Base-by-base conservation (phyloP, 1,140 invertebrate genomes). In the Drosophila sechellia region DNA sequence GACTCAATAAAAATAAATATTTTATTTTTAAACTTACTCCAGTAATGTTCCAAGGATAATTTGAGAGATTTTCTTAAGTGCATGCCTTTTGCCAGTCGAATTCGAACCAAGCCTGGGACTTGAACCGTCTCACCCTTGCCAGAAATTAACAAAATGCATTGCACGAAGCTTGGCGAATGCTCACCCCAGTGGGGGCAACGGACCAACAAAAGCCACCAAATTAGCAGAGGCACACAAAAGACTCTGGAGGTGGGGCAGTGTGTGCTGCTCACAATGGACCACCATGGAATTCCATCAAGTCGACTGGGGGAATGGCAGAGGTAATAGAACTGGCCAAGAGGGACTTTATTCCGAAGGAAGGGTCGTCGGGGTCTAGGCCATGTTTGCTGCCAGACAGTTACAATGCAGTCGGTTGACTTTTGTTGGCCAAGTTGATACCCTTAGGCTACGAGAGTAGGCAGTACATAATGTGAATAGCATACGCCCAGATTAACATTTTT, bases 201-300 rank as follows among this genome's bases (percentile, higher is more conserved):
- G 42, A 42, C 59, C 79, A 89, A 77, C 84, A 89, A 83, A 84
- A 73, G 79, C 84, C 79, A 66, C 72, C 84, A 87, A 89, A 84
- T 89, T 89, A 89, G 83, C 83, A 79, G 84, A 60, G 50, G 70
- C 59, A 84, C 79, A 83, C 58, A 87, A 63, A 65, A 52, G 73
- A 37, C 71, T 25, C 60, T 34, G 10, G 60, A 77, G 54, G 42
- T 54, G 53, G 48, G 46, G 63, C 50, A 12, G 43, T 42, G 43
- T 46, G 48, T 45, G 65, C 15, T 20, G 50, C 50, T 42, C 54
- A 87, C 74, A 85, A 85, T 75, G 69, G 63, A 58, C 52, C 64
- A 45, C 60, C 57, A 81, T 64, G 66, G 86, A 81, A 86, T 86
- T 68, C 68, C 75, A 77, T 69, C 70, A 61, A 64, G 46, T 49